Conservation (phyloP, 1,140 invertebrate species). For the Drosophila pachea region DNA sequence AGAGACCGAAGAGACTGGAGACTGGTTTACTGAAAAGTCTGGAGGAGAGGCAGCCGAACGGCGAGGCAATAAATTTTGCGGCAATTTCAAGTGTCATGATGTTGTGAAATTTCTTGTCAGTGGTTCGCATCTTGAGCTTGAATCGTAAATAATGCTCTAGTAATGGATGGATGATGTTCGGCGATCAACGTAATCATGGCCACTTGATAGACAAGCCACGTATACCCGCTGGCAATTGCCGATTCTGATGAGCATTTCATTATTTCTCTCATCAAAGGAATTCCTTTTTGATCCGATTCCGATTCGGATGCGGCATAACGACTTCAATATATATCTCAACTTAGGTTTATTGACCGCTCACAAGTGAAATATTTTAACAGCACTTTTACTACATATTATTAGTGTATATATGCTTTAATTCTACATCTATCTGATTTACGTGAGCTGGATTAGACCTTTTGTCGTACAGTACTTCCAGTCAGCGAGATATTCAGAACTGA, state of each 20-base stretch:
- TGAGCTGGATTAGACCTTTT: not conserved
- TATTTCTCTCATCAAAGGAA: conserved; percentile 19
- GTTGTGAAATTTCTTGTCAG: conserved; percentile 71
- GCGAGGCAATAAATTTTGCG: conserved; percentile 66
- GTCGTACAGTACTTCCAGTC: conserved; percentile 13
- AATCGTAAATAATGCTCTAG: conserved; percentile 73
- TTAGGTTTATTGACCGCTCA: conserved; percentile 37
- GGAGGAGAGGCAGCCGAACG: conserved; percentile 8
- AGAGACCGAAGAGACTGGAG: conserved; percentile 10
- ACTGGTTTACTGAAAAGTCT: conserved; percentile 48
- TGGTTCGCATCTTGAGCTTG: conserved; percentile 69
- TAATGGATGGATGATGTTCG: conserved; percentile 47
- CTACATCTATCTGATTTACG: not conserved
- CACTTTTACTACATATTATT: not conserved
- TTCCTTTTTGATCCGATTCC: conserved; percentile 20
- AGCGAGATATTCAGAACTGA: conserved; percentile 18
- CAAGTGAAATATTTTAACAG: not conserved
- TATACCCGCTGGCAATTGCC: conserved; percentile 37
- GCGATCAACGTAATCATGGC: conserved; percentile 35
- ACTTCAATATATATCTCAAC: conserved; percentile 4
- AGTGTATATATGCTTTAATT: not conserved
- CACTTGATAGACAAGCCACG: conserved; percentile 70
- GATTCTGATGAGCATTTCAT: conserved; percentile 37
- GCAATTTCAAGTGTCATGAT: conserved; percentile 53
- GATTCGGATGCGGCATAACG: conserved; percentile 24